These are phyloP conservation scores for Macropus fuliginosus DNA, from an alignment of 2,797 vertebrate genomes.

Conservation along the genomic window DNA sequence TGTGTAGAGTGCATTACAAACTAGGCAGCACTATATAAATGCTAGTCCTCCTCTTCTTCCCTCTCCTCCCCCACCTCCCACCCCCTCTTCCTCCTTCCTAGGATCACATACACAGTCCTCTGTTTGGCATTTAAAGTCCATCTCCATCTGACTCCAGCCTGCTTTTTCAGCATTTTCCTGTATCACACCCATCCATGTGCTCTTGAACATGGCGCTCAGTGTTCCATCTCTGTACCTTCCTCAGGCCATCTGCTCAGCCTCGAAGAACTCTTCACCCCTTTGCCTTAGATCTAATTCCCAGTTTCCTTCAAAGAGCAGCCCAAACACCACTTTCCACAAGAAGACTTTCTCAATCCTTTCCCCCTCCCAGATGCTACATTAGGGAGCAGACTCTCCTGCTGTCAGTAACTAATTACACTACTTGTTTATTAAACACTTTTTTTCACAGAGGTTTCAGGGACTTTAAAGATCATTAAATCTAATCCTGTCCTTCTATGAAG, in stretches of 20 bases:
- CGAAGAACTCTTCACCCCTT: not conserved
- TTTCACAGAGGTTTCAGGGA: not conserved
- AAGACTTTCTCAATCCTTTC: not conserved
- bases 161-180: not conserved
- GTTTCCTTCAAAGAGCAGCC: not conserved
- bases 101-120: no score
- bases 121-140: not conserved
- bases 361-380: not conserved
- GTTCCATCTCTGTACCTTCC: not conserved
- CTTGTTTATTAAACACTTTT: not conserved
- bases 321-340: not conserved
- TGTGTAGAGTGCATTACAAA: not conserved
- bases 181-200: not conserved
- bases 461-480: not conserved
- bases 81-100: no score
- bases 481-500: not conserved
- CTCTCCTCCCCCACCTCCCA: no score
- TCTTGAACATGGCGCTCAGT: not conserved
- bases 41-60: not conserved
- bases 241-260: not conserved
- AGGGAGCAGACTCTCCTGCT: not conserved
- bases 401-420: not conserved
- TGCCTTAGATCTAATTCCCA: not conserved
- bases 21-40: not conserved
- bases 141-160: not conserved